Evolutionary conservation across 2,888 invertebrate genomes (phyloP), one percentile per base, ranked within the genome.

Genomic region (Cenopis cana): DNA sequence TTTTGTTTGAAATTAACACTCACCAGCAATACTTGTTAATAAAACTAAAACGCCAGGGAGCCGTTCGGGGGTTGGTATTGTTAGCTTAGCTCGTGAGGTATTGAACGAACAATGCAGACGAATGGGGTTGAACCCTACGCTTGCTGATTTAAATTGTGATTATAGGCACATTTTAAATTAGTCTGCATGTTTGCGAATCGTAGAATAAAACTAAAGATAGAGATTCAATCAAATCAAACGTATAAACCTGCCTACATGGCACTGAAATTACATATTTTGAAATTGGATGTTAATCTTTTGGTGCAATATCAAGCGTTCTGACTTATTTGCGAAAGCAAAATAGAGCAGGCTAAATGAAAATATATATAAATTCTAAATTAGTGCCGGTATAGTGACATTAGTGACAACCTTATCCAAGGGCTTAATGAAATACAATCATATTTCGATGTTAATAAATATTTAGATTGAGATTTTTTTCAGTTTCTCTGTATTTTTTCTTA

Each of bases 111-210:
- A 88, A 86, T 85, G 76, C 74, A 68, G 73, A 74, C 73, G 75
- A 76, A 77, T 72, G 80, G 83, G 82, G 76, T 74, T 76, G 81
- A 80, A 86, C 86, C 87, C 87, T 73, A 70, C 68, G 52, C 81
- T 12, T 83, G 81, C 76, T 83, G 83, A 82, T 83, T 80, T 66
- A 60, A 60, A 79, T 82, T 79, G 77, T 76, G 78, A 76, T 74
- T 78, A 75, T 77, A 76, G 76, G 76, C 76, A 76, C 69, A 74
- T 76, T 77, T 74, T 74, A 78, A 76, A 78, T 77, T 76, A 70
- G 72, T 66, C 33, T 33, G 24, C 14, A 36, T 20, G 20, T 49
- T 57, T 20, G 64, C 56, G 56, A 38, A 64, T 52, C 57, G 73
- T 68, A 73, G 68, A 78, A 75, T 72, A 38, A 9, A 6, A 55